phyloP scores from a whole-genome alignment of 2,113 vertebrate species.

The Pelvicachromis taeniatus region DNA sequence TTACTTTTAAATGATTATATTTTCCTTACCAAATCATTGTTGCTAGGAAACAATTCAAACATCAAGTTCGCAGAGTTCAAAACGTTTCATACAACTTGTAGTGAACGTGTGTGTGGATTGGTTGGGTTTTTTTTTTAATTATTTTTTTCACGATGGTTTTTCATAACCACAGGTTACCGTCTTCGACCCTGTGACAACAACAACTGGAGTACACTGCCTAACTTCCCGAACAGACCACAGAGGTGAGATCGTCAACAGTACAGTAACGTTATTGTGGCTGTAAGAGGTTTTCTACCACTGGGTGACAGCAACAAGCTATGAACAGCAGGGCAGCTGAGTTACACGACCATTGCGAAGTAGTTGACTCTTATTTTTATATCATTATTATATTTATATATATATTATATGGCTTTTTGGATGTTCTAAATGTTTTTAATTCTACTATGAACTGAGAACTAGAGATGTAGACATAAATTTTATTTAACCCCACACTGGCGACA shows the following conservation, averaged over 20 bases:
- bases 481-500: not conserved
- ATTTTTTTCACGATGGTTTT: not conserved
- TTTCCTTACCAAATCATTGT: not conserved
- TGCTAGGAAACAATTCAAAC: not conserved
- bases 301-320: constrained; percentile 35
- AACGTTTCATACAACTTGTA: not conserved
- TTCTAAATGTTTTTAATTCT: not conserved
- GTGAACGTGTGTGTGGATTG: not conserved
- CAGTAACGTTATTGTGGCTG: not conserved
- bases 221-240: not conserved
- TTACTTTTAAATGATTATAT: not conserved
- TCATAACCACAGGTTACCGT: not conserved
- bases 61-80: not conserved
- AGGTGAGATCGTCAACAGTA: not conserved
- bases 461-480: not conserved
- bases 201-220: not conserved
- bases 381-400: too few species aligned
- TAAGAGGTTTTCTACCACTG: constrained; percentile 17
- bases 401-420: too few species aligned
- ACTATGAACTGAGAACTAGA: not conserved
- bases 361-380: not conserved
- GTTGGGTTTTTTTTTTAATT: not conserved
- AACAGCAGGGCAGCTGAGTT: not conserved
- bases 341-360: not conserved
- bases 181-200: not conserved